A percentile compares a stretch with the other conserved stretches of the same genome.
Evolutionary conservation across 2,113 vertebrate species (phyloP).

Genomic region (Callionymus lyra): DNA sequence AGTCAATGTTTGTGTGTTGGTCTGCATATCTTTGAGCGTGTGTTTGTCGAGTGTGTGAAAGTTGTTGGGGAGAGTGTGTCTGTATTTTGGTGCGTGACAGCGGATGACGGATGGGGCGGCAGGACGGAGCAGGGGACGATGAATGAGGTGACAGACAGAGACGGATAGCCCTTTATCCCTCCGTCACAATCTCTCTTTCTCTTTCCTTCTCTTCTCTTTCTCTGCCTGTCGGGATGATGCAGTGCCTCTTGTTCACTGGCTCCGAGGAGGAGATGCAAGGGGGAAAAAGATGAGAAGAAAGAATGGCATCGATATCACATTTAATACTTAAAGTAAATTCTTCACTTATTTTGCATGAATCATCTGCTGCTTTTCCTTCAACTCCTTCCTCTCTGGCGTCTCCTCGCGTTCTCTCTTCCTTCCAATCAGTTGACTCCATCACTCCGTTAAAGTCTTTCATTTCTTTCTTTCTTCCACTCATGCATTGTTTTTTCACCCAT

Average conservation of each 20-base stretch:
- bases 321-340: slow-evolving; percentile 32
- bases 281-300: slow-evolving; percentile 36
- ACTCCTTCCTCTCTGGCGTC: slow-evolving; percentile 6
- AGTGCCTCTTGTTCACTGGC: slow-evolving; percentile 85
- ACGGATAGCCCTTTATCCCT: slow-evolving; percentile 91
- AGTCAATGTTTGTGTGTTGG: slow-evolving; percentile 36
- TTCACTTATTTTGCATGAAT: slow-evolving; percentile 4
- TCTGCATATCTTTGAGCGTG: slow-evolving; percentile 19
- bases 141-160: slow-evolving; percentile 94
- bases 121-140: slow-evolving; percentile 82
- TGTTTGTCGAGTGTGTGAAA: slow-evolving; percentile 37
- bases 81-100: slow-evolving; percentile 67
- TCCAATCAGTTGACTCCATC: slow-evolving; percentile 27
- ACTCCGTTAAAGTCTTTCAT: slow-evolving; percentile 24
- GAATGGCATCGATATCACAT: slow-evolving; percentile 58
- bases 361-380: slow-evolving; percentile 23
- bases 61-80: slow-evolving; percentile 25
- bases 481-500: slow-evolving; percentile 31
- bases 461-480: slow-evolving; percentile 17
- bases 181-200: slow-evolving; percentile 88
- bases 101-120: slow-evolving; percentile 89
- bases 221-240: slow-evolving; percentile 96
- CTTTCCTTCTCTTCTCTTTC: slow-evolving; percentile 61
- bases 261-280: slow-evolving; percentile 43
- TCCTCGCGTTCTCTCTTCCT: neutral